A percentile compares a stretch with the other conserved stretches of the same genome.
These are phyloP conservation scores for Parazoanthus swiftii DNA, from an alignment of 92 coral and sea anemone genomes.

Conservation along the genomic window DNA sequence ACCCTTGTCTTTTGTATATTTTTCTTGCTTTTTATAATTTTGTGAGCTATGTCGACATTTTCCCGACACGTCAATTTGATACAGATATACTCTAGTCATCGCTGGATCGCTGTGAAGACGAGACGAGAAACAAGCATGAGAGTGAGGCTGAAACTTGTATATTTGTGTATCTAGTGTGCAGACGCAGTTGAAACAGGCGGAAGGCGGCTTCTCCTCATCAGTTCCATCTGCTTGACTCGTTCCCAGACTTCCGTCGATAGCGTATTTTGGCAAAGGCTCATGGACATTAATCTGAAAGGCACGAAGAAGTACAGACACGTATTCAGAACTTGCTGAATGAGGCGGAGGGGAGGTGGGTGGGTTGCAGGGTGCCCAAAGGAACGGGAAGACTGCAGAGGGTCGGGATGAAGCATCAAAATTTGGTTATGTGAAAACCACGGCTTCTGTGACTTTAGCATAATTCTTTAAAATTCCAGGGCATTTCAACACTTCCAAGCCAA, in stretches of 20 bases:
- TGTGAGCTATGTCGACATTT: no score
- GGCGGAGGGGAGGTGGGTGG: background rate
- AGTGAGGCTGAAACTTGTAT: background rate
- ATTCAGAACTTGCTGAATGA: background rate
- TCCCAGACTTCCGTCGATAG: conserved; percentile 82
- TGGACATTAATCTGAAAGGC: conserved; percentile 60
- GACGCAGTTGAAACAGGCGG: conserved; percentile 20
- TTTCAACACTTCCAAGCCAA: no score
- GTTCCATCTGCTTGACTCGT: conserved; percentile 82
- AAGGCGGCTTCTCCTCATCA: conserved; percentile 58
- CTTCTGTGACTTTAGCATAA: background rate
- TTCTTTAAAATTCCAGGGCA: no score
- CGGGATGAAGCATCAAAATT: no score
- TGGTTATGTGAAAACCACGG: no score
- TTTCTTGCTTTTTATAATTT: no score
- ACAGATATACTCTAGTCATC: background rate
- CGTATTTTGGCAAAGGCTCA: conserved; percentile 75
- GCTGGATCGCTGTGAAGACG: background rate
- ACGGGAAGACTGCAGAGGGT: background rate
- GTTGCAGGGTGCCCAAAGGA: background rate
- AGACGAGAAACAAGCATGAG: background rate
- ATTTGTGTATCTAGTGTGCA: conserved; percentile 4
- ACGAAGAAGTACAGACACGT: background rate
- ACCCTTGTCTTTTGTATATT: no score
- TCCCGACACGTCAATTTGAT: background rate